Evolutionary conservation across 2,888 invertebrate genomes (phyloP), one percentile per base, ranked within the genome.

Genomic region (Rhingia campestris): DNA sequence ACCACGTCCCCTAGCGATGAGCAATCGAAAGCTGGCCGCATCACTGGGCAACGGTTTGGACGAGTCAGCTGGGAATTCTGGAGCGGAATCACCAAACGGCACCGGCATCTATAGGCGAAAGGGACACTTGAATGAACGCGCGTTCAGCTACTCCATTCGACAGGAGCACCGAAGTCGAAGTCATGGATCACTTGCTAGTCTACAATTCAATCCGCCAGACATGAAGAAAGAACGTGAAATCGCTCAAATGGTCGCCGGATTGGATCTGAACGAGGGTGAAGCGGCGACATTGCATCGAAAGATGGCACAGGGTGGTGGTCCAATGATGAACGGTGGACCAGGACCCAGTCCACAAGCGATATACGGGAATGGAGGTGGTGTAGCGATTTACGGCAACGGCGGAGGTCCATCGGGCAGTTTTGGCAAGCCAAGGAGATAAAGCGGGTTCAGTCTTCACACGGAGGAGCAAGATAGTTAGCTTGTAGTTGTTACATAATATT

Each of bases 101-200:
- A 95, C 96, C 0, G 96, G 96, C n/a, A 97, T 97, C 86, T 97
- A 97, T 90, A 93, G 96, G 88, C 95, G 97, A 89, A 97, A 97
- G 89, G 97, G 97, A 0, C 97, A 98, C 89, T 92, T 98, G 86
- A 98, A 98, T 91, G 98, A 98, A 91, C 93, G 97, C 64, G 98
- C 98, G 32, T 98, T 98, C 90, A 97, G 97, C 73, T 97, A 98
- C 92, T 97, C 97, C 87, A 98, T 98, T 89, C 93, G 98, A 74
- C 97, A 98, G 91, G 98, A 98, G 90, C 97, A 98, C 90, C 94
- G 98, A 86, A 97, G 97, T 90, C 93, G 98, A 82, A 97, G 97
- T 88, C 97, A 98, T 91, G 97, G 97, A 79, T 97, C 97, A 80
- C 92, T 98, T 90, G 97, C 97, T 81, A 97, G 97, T 90, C 92